Conservation (phyloP, 2,888 invertebrate genomes). For the Creontiades dilutus region DNA sequence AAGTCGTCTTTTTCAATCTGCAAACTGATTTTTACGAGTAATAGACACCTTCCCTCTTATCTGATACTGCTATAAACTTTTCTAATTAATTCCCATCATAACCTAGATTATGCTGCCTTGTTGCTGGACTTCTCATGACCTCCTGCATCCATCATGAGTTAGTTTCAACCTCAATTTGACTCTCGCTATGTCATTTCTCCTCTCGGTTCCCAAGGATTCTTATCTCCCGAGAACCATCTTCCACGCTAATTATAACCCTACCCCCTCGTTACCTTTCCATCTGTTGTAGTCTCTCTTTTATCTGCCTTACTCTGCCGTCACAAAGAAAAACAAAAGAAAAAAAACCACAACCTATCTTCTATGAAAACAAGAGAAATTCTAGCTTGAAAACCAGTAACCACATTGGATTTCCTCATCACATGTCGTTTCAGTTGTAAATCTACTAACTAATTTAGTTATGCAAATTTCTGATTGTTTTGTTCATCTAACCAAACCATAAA, state of each 20-base stretch:
- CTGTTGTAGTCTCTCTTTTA: neutral
- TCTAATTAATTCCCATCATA: no score
- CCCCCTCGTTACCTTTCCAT: neutral
- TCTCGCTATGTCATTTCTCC: neutral
- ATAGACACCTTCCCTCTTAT: no score
- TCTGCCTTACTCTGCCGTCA: neutral
- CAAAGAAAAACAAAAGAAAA: no score
- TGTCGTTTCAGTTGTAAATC: no score
- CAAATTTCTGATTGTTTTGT: no score
- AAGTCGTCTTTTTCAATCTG: no score
- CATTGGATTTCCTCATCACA: no score
- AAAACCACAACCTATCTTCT: neutral
- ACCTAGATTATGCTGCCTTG: neutral
- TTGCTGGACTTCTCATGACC: neutral
- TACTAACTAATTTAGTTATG: no score
- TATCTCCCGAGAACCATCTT: neutral
- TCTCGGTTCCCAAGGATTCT: neutral
- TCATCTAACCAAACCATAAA: no score
- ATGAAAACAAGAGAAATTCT: neutral
- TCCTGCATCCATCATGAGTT: neutral
- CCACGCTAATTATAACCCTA: constrained; percentile 13
- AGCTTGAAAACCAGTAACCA: no score
- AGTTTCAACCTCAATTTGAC: neutral
- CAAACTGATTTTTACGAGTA: no score
- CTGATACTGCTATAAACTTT: no score